These are phyloP conservation scores for Sterrhoptilus dennistouni DNA, from an alignment of 2,113 vertebrate species.

Conservation along the genomic window DNA sequence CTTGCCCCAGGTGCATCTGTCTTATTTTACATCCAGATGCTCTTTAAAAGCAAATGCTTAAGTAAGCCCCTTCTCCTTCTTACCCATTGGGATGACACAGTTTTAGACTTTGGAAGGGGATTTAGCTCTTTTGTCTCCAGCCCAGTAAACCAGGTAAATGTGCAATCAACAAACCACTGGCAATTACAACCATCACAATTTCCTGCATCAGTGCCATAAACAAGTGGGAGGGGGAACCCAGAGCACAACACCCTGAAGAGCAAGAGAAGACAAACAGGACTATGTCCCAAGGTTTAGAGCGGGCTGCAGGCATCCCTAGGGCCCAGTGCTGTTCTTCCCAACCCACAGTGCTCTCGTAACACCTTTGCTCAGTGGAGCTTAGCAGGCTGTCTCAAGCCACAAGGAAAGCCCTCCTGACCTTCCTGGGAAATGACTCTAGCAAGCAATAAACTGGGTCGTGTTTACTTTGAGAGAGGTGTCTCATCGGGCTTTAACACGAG, in stretches of 20 bases:
- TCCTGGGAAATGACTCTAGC: background rate
- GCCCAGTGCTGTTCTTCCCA: slow-evolving; percentile 19
- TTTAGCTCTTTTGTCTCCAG: slow-evolving; percentile 21
- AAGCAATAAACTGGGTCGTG: background rate
- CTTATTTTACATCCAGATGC: slow-evolving; percentile 9
- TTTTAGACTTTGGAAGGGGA: background rate
- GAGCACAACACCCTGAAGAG: background rate
- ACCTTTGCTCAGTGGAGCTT: slow-evolving; percentile 41
- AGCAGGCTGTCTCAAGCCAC: slow-evolving; percentile 28
- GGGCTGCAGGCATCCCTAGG: slow-evolving; percentile 72
- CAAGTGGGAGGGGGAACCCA: slow-evolving; percentile 22
- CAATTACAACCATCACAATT: slow-evolving; percentile 58
- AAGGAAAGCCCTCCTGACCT: slow-evolving; percentile 18
- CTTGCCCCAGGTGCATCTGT: background rate
- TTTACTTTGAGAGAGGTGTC: background rate
- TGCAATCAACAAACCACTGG: slow-evolving; percentile 40
- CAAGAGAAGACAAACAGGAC: slow-evolving; percentile 56
- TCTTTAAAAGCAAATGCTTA: background rate
- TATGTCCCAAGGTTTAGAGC: slow-evolving; percentile 48
- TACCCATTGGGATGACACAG: background rate
- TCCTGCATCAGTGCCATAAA: slow-evolving; percentile 75
- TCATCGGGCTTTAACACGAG: fast-evolving
- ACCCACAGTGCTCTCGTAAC: background rate
- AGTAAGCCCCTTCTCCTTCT: background rate
- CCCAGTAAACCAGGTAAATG: slow-evolving; percentile 64